Evolutionary conservation across 2,113 vertebrate genomes (phyloP).

Genomic region (Panurus biarmicus): DNA sequence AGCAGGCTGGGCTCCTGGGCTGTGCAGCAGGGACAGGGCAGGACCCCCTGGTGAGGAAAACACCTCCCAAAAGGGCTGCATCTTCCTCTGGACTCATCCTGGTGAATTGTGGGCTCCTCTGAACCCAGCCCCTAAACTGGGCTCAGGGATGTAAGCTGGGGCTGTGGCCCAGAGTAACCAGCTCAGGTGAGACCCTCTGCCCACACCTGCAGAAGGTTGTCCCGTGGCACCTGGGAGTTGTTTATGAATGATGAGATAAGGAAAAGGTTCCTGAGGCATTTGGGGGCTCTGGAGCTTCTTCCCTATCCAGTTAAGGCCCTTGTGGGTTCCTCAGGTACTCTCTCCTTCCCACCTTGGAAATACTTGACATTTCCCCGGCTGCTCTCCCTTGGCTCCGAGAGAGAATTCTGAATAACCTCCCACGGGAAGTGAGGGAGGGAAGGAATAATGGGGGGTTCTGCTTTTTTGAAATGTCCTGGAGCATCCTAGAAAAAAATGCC

Average conservation of each 20-base stretch:
- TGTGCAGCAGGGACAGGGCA: background rate
- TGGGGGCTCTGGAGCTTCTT: background rate
- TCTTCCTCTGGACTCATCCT: background rate
- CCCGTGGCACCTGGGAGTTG: accelerated
- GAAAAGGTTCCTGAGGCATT: background rate
- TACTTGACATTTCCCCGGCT: background rate
- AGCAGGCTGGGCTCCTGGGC: background rate
- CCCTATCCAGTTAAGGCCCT: background rate
- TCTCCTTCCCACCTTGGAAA: background rate
- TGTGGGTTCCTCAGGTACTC: background rate
- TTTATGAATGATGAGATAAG: background rate
- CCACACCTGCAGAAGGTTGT: accelerated
- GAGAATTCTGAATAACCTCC: slow-evolving; percentile 22
- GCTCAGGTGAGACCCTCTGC: background rate
- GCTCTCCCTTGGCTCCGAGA: background rate
- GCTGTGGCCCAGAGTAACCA: background rate
- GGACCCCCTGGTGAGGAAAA: background rate
- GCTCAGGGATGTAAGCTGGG: background rate
- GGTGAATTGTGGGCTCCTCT: background rate
- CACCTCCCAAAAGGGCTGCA: no score
- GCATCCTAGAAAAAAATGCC: background rate
- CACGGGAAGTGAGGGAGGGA: background rate
- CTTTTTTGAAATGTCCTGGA: background rate
- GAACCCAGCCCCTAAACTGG: background rate
- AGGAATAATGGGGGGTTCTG: background rate